Evolutionary conservation across 2,113 vertebrate genomes (phyloP), one percentile per base, ranked within the genome.

Genomic region (Rhodinocichla rosea): DNA sequence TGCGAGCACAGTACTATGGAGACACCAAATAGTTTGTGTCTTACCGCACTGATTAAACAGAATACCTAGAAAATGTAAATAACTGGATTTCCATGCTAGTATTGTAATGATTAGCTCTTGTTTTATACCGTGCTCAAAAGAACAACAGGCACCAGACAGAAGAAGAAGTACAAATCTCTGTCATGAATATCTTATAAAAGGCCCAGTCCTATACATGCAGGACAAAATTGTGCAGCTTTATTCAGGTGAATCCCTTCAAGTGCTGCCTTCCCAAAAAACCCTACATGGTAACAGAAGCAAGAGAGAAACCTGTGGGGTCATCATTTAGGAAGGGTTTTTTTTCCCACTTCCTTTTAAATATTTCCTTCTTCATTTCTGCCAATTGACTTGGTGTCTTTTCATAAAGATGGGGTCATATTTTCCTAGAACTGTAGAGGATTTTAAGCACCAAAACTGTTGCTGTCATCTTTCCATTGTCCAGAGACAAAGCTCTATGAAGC

Each of bases 381-480:
- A 47, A 21, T 52, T 75, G 90, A 68, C 15, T 59, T 84, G 20
- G 3, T 94, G 64, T 90, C 37, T 16, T 60, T 91, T 86, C n/a
- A 57, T 62, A 60, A 18, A 79, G 76, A 93, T 13, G 16, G 60
- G 69, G 76, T 92, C 50, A 77, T 63, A 90, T 88, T 63, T 65
- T 12, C 71, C 62, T 53, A 49, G 73, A 92, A 87, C 28, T 39
- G 49, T 65, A 20, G 35, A 79, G 88, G 80, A 92, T 81, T 93
- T 93, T 56, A 81, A 65, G 19, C 56, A 86, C 73, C 77, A 52
- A 83, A 81, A 96, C 40, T 64, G 3, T 75, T 70, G 37, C 83
- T 96, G 95, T 94, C 94, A 96, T 95, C 65, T 90, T 84, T 81
- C 47, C 90, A 78, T 93, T 95, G 86, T 96, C 88, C 22, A 1